Conservation (phyloP, 1,140 invertebrate genomes). For the Drosophila prosaltans region DNA sequence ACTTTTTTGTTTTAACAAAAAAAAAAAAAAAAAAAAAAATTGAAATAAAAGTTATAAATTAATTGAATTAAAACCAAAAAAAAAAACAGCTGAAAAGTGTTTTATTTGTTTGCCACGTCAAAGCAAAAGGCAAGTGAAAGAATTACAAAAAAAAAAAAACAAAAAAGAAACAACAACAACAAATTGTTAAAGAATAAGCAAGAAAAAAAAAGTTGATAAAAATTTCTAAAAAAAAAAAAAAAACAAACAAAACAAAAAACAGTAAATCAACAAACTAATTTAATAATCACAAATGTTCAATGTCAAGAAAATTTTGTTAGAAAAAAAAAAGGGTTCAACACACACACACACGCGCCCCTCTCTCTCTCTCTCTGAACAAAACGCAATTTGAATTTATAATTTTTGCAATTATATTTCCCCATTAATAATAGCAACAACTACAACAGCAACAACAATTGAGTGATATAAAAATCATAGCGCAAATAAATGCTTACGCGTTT, state of each 20-base stretch:
- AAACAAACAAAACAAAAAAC: slow-evolving; percentile 26
- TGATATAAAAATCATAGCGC: slow-evolving; percentile 75
- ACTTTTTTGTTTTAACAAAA: slow-evolving; percentile 19
- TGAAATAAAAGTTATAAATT: slow-evolving; percentile 29
- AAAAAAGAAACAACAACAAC: slow-evolving; percentile 13
- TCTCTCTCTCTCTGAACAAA: slow-evolving; percentile 1
- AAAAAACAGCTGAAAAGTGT: slow-evolving; percentile 12
- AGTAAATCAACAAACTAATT: slow-evolving; percentile 30
- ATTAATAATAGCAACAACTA: slow-evolving; percentile 51
- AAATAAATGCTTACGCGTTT: slow-evolving; percentile 77
- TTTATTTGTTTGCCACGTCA: slow-evolving; percentile 42
- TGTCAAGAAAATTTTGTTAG: slow-evolving; percentile 54
- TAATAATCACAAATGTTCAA: slow-evolving; percentile 51
- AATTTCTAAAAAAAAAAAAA: slow-evolving; percentile 7
- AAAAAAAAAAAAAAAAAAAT: slow-evolving; percentile 30
- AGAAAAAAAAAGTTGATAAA: too few species aligned
- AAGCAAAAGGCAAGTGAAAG: slow-evolving; percentile 55
- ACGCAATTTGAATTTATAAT: slow-evolving; percentile 80
- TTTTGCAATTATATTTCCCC: slow-evolving; percentile 78
- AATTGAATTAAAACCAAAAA: slow-evolving; percentile 28
- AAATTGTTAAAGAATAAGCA: too few species aligned
- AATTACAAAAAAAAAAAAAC: slow-evolving; percentile 23
- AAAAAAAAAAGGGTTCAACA: slow-evolving; percentile 28
- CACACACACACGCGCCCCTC: slow-evolving; percentile 20
- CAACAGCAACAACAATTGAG: slow-evolving; percentile 42